Percentiles rank a stretch among this genome's conserved stretches.
These are phyloP conservation scores for Endomychus coccineus DNA, from an alignment of 2,888 invertebrate genomes.

Conservation along the genomic window DNA sequence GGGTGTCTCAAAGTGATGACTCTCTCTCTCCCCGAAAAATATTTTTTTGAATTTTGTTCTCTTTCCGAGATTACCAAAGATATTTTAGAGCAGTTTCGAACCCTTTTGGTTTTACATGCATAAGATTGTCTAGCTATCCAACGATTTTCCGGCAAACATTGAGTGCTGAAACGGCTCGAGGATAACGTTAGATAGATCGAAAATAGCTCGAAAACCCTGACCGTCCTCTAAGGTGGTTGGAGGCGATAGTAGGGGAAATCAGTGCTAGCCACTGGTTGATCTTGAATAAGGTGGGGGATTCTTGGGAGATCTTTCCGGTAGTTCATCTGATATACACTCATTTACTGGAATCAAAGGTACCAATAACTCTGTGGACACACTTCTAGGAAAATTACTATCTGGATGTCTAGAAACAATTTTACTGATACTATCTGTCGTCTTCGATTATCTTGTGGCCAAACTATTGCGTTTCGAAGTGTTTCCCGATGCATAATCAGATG, in stretches of 20 bases:
- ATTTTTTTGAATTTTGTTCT: no score
- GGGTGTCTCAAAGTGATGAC: no score
- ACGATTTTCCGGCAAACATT: no score
- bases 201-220: no score
- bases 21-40: no score
- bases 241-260: slow-evolving; percentile 56
- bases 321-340: slow-evolving; percentile 65
- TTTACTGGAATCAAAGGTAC: slow-evolving; percentile 58
- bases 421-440: slow-evolving; percentile 33
- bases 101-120: no score
- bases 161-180: no score
- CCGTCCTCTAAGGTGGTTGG: slow-evolving; percentile 53
- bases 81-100: no score
- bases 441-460: slow-evolving; percentile 35
- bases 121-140: no score
- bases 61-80: no score
- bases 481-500: slow-evolving; percentile 57
- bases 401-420: slow-evolving; percentile 44
- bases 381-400: slow-evolving; percentile 54
- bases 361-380: slow-evolving; percentile 50
- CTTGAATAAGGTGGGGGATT: slow-evolving; percentile 56
- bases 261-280: slow-evolving; percentile 51
- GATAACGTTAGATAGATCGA: no score
- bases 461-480: slow-evolving; percentile 45
- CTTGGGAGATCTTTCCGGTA: slow-evolving; percentile 72